Evolutionary conservation across 1,140 invertebrate species (phyloP), one percentile per base, ranked within the genome.

Genomic region (Achroia grisella): DNA sequence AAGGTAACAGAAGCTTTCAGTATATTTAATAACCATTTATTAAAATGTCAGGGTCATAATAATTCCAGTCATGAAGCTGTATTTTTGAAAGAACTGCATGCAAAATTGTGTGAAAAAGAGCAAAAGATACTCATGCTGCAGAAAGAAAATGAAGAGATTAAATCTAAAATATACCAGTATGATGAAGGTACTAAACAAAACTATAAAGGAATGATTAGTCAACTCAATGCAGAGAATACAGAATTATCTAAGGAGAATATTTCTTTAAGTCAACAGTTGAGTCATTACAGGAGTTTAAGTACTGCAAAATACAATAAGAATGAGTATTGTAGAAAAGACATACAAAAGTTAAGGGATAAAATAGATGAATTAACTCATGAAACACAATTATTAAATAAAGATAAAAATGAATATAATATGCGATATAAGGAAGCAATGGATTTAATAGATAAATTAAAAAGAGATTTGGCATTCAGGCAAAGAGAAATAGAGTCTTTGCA

Each of bases 101-200:
- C 48, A 27, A 85, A 71, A 56, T 59, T 78, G 42, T 86, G 66
- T 79, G 81, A 86, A 59, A 71, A 70, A 71, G 80, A 87, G 52
- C 80, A 83, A 55, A 79, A 75, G 48, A 71, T 83, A 23, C 62
- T 81, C 32, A 77, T 75, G 70, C 53, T 86, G 29, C 78, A 75
- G 56, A 86, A 85, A 73, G 76, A 87, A 61, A 84, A 81, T 74
- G 77, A 81, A 56, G 69, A 81, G 41, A 50, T 81, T 8, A 74
- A 62, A 55, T 48, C 10, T 33, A 71, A 68, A 49, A 45, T 56
- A 41, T 31, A 35, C 37, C 46, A 44, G 30, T 31, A 60, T 46
- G 49, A 70, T 44, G 66, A 79, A 32, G 60, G 52, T 48, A 65
- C 52, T 44, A 80, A 67, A 52, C 53, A 72, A 40, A 79, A 69